phyloP scores from a whole-genome alignment of 2,797 vertebrate species.

The Hypotaenidia philippensis region DNA sequence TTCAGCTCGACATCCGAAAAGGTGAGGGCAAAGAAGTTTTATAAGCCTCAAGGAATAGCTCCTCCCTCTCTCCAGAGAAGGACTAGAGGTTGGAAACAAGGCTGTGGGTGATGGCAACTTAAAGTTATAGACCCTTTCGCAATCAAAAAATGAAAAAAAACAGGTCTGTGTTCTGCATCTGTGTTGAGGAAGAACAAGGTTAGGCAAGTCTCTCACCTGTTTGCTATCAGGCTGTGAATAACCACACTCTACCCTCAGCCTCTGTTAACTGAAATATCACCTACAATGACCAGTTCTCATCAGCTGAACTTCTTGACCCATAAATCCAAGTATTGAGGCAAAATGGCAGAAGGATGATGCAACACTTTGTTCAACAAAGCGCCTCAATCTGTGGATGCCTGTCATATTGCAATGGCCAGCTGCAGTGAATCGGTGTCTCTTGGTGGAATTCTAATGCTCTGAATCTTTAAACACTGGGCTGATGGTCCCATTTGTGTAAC shows the following conservation, averaged over 20 bases:
- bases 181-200: not conserved
- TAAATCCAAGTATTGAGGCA: not conserved
- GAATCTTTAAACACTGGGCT: not conserved
- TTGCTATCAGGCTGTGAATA: not conserved
- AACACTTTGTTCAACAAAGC: not conserved
- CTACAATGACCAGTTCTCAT: not conserved
- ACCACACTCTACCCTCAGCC: not conserved
- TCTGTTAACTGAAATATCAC: not conserved
- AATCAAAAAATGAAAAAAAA: not conserved
- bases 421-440: not conserved
- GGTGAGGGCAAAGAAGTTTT: not conserved
- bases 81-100: not conserved
- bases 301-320: not conserved
- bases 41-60: not conserved
- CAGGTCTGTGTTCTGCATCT: not conserved
- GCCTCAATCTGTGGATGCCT: not conserved
- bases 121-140: not conserved
- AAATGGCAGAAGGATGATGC: not conserved
- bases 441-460: not conserved
- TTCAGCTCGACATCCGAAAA: not conserved
- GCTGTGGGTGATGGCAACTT: not conserved
- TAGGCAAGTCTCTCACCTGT: not conserved
- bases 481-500: not conserved
- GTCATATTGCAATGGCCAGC: fast-evolving
- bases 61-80: not conserved